Base-by-base conservation (phyloP, 2,113 vertebrate genomes). In the Boleophthalmus pectinirostris region DNA sequence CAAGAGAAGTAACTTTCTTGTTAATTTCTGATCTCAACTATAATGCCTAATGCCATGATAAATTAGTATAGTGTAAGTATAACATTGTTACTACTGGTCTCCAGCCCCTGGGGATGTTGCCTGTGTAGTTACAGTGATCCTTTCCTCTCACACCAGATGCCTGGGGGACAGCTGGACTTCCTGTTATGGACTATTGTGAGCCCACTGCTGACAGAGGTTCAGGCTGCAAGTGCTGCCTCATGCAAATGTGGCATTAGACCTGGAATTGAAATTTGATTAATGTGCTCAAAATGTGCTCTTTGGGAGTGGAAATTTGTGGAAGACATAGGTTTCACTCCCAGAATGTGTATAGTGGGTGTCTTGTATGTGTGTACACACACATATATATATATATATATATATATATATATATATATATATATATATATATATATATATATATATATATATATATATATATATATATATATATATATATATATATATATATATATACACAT, bases 231-330 rank as follows among this genome's bases (percentile, higher is more conserved):
- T 20, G 15, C 64, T 38, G 14, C 64, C 23, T 11, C 58, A 10
- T 29, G 54, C 18, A 45, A 46, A 61, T 66, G 47, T 61, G 68
- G n/a, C 29, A 21, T 65, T 71, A 33, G 58, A 33, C 58, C 58
- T 58, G 23, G 56, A 2, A 15, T 14, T 24, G 13, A 58, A 58
- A 14, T 25, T 25, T 58, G 23, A 23, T 58, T 25, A 5, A 14
- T 57, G 56, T 54, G 21, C 10, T 12, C 12, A 6, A 25, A 58
- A 58, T 23, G 56, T 58, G 56, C n/a, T 9, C 5, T 58, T 23
- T 57, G 21, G 35, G 35, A 35, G 33, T 35, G 33, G 54, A 24
- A 14, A 6, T 25, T 25, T 25, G 53, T 56, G 53, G n/a, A 23
- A 10, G 53, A 14, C 47, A 49, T 15, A 49, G 3, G 47, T 49